These are phyloP conservation scores for Merops nubicus DNA, from an alignment of 2,113 vertebrate genomes.

Conservation along the genomic window DNA sequence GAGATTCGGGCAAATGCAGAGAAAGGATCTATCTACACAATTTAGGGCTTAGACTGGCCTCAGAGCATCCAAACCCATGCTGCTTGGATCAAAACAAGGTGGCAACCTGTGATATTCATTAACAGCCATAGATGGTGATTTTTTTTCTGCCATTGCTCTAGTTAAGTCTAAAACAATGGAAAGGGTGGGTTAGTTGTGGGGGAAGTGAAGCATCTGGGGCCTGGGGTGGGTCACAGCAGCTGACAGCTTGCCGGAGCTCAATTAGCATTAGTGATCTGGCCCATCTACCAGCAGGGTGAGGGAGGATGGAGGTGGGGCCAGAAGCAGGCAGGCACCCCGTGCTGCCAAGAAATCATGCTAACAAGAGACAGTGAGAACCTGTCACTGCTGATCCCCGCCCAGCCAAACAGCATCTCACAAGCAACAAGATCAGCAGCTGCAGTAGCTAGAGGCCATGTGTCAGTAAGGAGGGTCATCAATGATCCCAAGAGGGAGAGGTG, in stretches of 20 bases:
- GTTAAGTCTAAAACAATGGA: neutral
- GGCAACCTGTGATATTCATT: neutral
- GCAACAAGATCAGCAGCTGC: neutral
- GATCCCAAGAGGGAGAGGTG: neutral
- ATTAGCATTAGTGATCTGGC: neutral
- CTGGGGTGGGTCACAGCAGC: too few species aligned
- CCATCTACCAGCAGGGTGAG: fast-evolving
- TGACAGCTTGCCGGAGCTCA: neutral
- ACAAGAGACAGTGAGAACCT: neutral
- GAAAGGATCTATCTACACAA: neutral
- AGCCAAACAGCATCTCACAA: neutral
- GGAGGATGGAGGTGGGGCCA: neutral
- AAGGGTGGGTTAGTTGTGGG: neutral
- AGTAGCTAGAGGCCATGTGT: neutral
- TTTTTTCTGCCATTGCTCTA: neutral
- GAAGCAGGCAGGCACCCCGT: neutral
- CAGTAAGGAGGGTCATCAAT: neutral
- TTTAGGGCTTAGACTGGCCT: neutral
- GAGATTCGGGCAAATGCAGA: fast-evolving
- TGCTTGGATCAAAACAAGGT: neutral
- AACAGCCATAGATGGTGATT: neutral
- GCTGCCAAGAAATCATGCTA: neutral
- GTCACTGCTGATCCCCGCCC: neutral
- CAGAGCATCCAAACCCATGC: neutral
- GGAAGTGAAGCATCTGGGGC: neutral